A percentile compares a stretch with the other conserved stretches of the same genome.
phyloP scores from a whole-genome alignment of 2,888 invertebrate species.

The Laspeyria flexula region DNA sequence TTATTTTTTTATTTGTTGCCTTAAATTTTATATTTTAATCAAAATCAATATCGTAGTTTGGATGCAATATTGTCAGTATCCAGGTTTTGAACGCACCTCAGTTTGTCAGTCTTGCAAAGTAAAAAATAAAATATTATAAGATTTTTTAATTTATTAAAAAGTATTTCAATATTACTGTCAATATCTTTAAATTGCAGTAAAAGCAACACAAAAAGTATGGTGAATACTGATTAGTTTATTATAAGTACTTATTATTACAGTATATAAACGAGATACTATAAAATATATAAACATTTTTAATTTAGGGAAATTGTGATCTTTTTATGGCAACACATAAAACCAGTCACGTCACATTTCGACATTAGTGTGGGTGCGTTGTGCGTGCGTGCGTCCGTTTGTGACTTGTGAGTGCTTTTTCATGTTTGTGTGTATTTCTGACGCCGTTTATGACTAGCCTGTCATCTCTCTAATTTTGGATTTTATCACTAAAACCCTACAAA shows the following conservation, averaged over 20 bases:
- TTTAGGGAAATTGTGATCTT: conserved; percentile 1
- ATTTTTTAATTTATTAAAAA: neutral
- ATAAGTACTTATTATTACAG: too few relatives aligned
- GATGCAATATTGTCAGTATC: too few relatives aligned
- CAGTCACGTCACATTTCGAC: conserved; percentile 64
- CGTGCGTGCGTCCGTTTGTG: conserved; percentile 67
- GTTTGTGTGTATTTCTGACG: conserved; percentile 83
- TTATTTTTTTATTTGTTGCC: too few relatives aligned
- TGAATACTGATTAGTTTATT: too few relatives aligned
- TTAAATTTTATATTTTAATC: too few relatives aligned
- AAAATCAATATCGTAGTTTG: too few relatives aligned
- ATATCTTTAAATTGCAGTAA: too few relatives aligned
- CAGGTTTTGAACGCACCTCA: neutral
- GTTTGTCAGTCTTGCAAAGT: neutral
- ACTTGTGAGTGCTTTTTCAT: conserved; percentile 70
- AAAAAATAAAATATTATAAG: neutral
- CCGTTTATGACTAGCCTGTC: conserved; percentile 78
- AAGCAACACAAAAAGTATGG: too few relatives aligned
- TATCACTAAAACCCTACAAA: conserved; percentile 82
- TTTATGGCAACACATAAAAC: conserved; percentile 57
- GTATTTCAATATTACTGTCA: too few relatives aligned
- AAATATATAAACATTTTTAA: neutral
- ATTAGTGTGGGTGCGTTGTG: conserved; percentile 71
- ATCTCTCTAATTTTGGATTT: conserved; percentile 79
- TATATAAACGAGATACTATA: neutral